Conservation (phyloP, 2,888 invertebrate genomes). For the Phaonia tiefii region DNA sequence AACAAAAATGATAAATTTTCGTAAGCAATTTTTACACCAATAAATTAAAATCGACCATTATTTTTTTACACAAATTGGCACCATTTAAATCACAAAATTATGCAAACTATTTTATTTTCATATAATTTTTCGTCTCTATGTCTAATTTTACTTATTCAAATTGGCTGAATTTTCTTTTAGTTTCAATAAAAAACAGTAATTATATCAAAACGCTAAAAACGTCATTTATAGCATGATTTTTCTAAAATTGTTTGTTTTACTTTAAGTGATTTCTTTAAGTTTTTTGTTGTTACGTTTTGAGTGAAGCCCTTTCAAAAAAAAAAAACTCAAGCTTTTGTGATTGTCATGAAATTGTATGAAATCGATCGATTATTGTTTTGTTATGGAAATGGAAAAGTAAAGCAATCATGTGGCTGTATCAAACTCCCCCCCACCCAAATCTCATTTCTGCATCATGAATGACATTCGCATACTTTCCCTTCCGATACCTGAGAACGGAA, state of each 20-base stretch:
- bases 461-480: background rate
- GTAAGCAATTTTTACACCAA: no score
- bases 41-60: background rate
- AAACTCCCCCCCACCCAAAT: background rate
- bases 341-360: conserved; percentile 25
- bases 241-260: background rate
- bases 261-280: background rate
- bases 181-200: conserved; percentile 11
- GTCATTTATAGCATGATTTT: conserved; percentile 19
- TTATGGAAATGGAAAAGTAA: conserved; percentile 45
- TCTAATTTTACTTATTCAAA: background rate
- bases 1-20: no score
- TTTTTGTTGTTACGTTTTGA: conserved; percentile 14
- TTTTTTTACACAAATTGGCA: conserved; percentile 53
- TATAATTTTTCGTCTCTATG: conserved; percentile 31
- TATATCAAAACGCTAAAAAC: background rate
- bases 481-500: conserved; percentile 1
- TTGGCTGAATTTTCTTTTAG: conserved; percentile 28
- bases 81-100: conserved; percentile 3
- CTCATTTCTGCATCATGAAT: background rate
- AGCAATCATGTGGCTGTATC: conserved; percentile 44
- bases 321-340: conserved; percentile 15
- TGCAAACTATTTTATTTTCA: conserved; percentile 3
- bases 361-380: conserved; percentile 10
- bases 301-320: background rate